Conservation (phyloP, 1,140 invertebrate species). For the Asobara japonica region DNA sequence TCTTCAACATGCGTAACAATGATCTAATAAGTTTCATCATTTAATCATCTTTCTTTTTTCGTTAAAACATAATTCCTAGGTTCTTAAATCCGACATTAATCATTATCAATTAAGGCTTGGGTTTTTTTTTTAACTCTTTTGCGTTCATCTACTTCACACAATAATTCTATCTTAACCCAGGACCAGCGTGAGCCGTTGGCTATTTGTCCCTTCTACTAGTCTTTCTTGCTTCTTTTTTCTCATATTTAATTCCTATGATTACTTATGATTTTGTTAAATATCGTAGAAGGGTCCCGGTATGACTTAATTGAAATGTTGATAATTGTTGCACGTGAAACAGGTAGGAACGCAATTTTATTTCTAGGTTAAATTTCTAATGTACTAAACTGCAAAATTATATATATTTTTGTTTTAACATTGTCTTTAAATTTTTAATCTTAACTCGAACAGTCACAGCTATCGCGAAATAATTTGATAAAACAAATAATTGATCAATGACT, state of each 20-base stretch:
- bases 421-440: not conserved
- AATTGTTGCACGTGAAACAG: not conserved
- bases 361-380: slow-evolving; percentile 16
- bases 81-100: slow-evolving; percentile 49
- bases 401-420: not conserved
- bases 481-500: slow-evolving; percentile 17
- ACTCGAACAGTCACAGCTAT: slow-evolving; percentile 31
- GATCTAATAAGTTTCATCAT: slow-evolving; percentile 50
- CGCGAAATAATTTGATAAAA: slow-evolving; percentile 13
- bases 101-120: slow-evolving; percentile 58
- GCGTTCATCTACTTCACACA: not conserved
- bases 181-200: slow-evolving; percentile 24
- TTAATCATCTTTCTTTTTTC: not conserved
- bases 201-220: not conserved
- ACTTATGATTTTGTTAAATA: slow-evolving; percentile 46
- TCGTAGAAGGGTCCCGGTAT: slow-evolving; percentile 32
- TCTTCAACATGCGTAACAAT: slow-evolving; percentile 56
- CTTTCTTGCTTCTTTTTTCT: not conserved
- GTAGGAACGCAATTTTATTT: slow-evolving; percentile 30
- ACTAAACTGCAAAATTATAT: not conserved
- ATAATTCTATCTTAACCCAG: slow-evolving; percentile 33
- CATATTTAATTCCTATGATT: slow-evolving; percentile 42
- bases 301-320: slow-evolving; percentile 33
- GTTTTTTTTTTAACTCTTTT: slow-evolving; percentile 39
- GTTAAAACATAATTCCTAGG: slow-evolving; percentile 40